phyloP scores from a whole-genome alignment of 2,888 invertebrate species.

The Ecliptopera silaceata region DNA sequence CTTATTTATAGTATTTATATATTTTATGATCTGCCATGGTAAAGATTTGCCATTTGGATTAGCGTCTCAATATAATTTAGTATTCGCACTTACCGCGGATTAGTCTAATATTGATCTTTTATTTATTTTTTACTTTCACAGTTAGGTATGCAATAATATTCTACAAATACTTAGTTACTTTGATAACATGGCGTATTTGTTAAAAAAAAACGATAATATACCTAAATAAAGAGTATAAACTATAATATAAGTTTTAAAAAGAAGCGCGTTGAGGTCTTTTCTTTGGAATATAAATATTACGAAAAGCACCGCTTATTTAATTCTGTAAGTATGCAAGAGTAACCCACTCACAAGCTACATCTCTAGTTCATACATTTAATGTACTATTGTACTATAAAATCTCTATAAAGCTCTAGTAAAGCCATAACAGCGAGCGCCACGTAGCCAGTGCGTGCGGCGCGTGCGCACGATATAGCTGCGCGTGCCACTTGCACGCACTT shows the following conservation, averaged over 20 bases:
- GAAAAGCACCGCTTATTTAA: not conserved
- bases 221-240: no score
- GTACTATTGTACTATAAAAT: not conserved
- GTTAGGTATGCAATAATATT: not conserved
- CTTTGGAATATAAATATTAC: not conserved
- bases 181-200: no score
- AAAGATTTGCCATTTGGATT: slow-evolving; percentile 10
- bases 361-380: no score
- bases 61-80: not conserved
- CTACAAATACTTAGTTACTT: no score
- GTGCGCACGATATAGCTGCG: slow-evolving; percentile 21
- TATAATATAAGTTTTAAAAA: no score
- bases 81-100: slow-evolving; percentile 5
- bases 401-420: not conserved
- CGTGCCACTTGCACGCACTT: slow-evolving; percentile 18
- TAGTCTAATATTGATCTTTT: slow-evolving; percentile 8
- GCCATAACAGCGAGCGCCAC: not conserved
- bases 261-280: slow-evolving; percentile 21
- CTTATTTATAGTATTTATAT: no score
- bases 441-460: slow-evolving; percentile 17
- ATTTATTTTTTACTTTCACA: slow-evolving; percentile 6
- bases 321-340: not conserved
- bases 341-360: no score
- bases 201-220: no score
- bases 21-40: not conserved